Conservation (phyloP, 2,888 invertebrate species). For the Drosophila kuntzei region DNA sequence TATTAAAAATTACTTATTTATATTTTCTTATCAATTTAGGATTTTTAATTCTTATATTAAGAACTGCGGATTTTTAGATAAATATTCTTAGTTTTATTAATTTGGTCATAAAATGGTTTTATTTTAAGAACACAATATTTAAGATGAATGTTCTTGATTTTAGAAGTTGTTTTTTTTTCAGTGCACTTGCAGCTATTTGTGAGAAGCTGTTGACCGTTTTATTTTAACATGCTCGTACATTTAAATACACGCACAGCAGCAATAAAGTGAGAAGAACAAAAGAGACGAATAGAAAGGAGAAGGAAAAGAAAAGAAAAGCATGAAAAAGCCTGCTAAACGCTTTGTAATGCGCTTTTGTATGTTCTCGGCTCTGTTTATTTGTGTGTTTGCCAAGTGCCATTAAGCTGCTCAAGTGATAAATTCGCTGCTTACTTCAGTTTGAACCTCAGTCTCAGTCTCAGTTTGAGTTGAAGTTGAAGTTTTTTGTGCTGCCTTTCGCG, state of each 20-base stretch:
- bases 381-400: conserved; percentile 71
- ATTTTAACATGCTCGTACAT: conserved; percentile 32
- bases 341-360: conserved; percentile 75
- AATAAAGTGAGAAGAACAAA: conserved; percentile 42
- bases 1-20: no score
- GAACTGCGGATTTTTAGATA: no score
- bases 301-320: conserved; percentile 8
- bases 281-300: conserved; percentile 1
- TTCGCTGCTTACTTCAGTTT: conserved; percentile 63
- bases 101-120: no score
- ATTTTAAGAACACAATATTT: no score
- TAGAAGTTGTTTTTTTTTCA: no score
- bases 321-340: conserved; percentile 60
- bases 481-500: conserved; percentile 19
- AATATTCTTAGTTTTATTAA: no score
- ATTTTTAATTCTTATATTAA: no score
- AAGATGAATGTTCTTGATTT: no score
- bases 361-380: conserved; percentile 22
- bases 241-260: conserved; percentile 43
- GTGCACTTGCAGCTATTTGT: background rate
- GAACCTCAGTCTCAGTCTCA: conserved; percentile 1
- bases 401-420: conserved; percentile 80
- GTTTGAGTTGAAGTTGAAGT: conserved; percentile 15
- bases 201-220: conserved; percentile 27
- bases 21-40: no score